These are phyloP conservation scores for Montipora capricornis DNA, from an alignment of 64 coral and sea anemone genomes.

Conservation along the genomic window DNA sequence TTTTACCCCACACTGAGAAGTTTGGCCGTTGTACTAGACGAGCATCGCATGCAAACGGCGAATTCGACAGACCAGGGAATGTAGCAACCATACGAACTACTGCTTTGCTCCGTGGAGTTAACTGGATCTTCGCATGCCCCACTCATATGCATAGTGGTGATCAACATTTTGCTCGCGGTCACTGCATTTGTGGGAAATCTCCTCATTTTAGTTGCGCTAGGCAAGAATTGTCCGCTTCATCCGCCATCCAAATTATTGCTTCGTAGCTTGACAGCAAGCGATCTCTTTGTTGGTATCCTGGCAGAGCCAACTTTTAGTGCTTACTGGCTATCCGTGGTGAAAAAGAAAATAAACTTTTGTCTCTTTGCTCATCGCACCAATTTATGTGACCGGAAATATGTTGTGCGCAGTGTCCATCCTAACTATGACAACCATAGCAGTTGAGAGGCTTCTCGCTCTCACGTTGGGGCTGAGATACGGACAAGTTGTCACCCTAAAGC, in stretches of 20 bases:
- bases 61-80: not conserved
- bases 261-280: not conserved
- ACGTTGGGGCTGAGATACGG: not conserved
- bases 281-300: slow-evolving; percentile 10
- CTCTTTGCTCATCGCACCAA: not conserved
- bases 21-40: not conserved
- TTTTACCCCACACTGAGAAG: too few species aligned
- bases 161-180: not conserved
- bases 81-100: not conserved
- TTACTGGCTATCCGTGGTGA: not conserved
- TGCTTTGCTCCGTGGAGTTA: not conserved
- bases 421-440: slow-evolving; percentile 1
- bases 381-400: not conserved
- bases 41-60: not conserved
- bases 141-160: not conserved
- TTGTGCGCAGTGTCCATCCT: not conserved
- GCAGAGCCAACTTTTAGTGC: not conserved
- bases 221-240: slow-evolving; percentile 6
- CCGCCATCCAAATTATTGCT: slow-evolving; percentile 8
- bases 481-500: not conserved
- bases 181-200: slow-evolving; percentile 1
- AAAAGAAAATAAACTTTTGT: not conserved
- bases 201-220: not conserved
- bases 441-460: slow-evolving; percentile 24
- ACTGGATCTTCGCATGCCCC: not conserved